phyloP scores from a whole-genome alignment of 2,888 invertebrate species.

The Belgica antarctica region DNA sequence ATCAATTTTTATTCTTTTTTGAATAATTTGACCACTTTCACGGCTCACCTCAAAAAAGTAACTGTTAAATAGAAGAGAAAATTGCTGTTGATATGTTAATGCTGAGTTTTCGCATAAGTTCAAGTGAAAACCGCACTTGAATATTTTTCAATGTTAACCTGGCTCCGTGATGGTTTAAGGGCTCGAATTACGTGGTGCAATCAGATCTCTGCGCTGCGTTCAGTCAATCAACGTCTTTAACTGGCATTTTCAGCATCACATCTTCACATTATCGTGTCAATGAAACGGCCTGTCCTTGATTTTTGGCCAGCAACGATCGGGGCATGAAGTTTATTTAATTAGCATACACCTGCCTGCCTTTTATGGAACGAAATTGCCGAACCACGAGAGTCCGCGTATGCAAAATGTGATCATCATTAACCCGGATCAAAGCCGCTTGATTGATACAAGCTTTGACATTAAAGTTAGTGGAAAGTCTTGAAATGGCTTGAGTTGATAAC shows the following conservation, averaged over 20 bases:
- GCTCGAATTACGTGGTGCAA: constrained; percentile 5
- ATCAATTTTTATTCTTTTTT: constrained; percentile 1
- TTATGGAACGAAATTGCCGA: not conserved
- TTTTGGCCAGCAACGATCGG: not conserved
- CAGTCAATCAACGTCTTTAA: not conserved
- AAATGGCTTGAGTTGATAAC: no score
- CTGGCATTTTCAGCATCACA: constrained; percentile 8
- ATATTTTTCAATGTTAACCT: constrained; percentile 11
- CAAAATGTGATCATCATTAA: not conserved
- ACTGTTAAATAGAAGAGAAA: constrained; percentile 7
- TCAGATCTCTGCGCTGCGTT: no score
- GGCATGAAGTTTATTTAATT: constrained; percentile 8
- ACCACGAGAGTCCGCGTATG: not conserved
- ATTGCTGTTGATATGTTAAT: not conserved
- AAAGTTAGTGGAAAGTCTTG: no score
- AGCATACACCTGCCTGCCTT: constrained; percentile 15
- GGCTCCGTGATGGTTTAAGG: not conserved
- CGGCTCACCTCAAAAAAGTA: constrained; percentile 6
- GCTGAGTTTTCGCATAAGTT: constrained; percentile 1
- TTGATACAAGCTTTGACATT: no score
- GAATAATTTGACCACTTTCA: constrained; percentile 15
- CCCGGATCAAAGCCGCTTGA: no score
- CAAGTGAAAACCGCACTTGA: constrained; percentile 10
- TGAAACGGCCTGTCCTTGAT: not conserved
- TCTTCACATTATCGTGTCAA: constrained; percentile 11